phyloP scores from a whole-genome alignment of 2,113 vertebrate species.

The Tetrao urogallus region DNA sequence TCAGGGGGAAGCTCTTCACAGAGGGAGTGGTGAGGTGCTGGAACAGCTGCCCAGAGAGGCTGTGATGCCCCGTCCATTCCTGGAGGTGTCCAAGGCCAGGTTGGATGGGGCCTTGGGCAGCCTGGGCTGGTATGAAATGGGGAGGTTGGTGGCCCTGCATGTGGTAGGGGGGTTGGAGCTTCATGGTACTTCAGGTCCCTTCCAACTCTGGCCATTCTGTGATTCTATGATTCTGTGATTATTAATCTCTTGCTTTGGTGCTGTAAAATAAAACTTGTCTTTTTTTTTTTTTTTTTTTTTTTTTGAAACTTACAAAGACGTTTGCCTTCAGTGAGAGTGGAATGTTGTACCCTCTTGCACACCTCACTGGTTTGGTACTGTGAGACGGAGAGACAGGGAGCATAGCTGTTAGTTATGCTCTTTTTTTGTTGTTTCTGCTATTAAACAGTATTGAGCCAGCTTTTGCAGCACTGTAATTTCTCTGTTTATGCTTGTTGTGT shows the following conservation, averaged over 20 bases:
- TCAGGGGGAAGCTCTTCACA: no score
- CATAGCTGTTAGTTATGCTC: background rate
- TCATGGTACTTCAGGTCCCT: no score
- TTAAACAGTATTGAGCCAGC: background rate
- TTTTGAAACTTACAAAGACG: background rate
- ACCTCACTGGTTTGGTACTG: background rate
- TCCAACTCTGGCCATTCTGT: no score
- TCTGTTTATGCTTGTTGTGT: background rate
- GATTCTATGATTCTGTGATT: background rate
- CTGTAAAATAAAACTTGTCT: background rate
- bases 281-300: background rate
- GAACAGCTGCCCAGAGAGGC: no score
- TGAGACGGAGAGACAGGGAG: background rate
- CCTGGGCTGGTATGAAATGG: no score
- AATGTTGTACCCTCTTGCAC: accelerated
- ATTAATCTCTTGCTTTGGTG: background rate
- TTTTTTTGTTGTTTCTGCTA: background rate
- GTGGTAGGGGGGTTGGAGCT: no score
- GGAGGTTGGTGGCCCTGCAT: no score
- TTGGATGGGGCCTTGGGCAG: no score
- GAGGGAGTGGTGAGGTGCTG: no score
- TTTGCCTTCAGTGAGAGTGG: background rate
- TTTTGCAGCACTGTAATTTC: background rate
- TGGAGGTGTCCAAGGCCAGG: no score
- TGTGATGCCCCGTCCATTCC: no score